Conservation (phyloP, 2,888 invertebrate genomes). For the Volucella inanis region DNA sequence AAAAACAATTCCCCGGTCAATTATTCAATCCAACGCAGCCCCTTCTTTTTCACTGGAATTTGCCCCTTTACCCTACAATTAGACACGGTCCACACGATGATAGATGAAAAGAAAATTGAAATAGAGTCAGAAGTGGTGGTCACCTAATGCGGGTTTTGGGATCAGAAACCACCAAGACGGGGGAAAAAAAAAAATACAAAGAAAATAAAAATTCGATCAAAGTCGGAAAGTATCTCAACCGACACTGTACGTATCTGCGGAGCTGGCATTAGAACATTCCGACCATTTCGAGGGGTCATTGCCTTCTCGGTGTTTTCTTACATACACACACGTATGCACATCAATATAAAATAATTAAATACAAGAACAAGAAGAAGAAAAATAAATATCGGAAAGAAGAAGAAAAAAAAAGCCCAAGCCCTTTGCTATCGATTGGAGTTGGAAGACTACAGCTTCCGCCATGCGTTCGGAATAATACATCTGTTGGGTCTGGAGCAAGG, state of each 20-base stretch:
- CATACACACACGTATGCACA: constrained; percentile 14
- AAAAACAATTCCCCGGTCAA: constrained; percentile 22
- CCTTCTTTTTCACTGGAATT: constrained; percentile 3
- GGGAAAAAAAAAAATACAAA: not conserved
- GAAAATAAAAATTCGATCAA: not conserved
- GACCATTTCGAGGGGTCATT: constrained; percentile 50
- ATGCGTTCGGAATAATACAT: constrained; percentile 4
- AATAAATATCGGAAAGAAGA: constrained; percentile 33
- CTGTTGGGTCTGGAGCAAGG: constrained; percentile 30
- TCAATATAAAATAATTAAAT: not conserved
- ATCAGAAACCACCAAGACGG: constrained; percentile 5
- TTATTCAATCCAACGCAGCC: not conserved
- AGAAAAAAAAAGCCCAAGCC: constrained; percentile 1
- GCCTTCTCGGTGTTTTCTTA: constrained; percentile 43
- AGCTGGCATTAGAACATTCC: constrained; percentile 20
- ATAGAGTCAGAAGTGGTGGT: constrained; percentile 9
- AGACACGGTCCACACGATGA: constrained; percentile 24
- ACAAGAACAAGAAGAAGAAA: constrained; percentile 14
- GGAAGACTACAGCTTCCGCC: constrained; percentile 15
- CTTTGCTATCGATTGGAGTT: constrained; percentile 15
- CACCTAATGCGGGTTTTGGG: constrained; percentile 49
- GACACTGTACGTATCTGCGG: constrained; percentile 40
- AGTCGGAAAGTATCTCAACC: constrained; percentile 18
- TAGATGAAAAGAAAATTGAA: constrained; percentile 5
- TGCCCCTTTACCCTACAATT: constrained; percentile 53